Base-by-base conservation (phyloP, 1,140 invertebrate genomes). In the Planococcus citri region DNA sequence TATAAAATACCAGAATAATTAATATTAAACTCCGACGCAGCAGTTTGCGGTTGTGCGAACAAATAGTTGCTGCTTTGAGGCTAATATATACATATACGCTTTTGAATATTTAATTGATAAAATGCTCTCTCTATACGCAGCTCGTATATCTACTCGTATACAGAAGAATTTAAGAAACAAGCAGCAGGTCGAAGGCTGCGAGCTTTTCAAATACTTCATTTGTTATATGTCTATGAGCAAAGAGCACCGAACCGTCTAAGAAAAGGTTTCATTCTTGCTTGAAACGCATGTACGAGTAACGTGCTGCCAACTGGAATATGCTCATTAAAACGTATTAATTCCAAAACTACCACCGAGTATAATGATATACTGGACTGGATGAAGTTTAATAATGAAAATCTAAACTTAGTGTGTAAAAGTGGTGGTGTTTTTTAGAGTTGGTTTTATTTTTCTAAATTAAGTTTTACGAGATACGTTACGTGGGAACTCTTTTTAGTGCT, bases 71-170 rank as follows among this genome's bases (percentile, higher is more conserved):
- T n/a, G 41, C 29, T 51, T 51, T 51, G n/a, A 51, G 4, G n/a
- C 10, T 4, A 51, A 51, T n/a, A n/a, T n/a, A 20, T 20, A 51
- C 41, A 51, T 17, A 17, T 17, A 9, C 41, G 41, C 6, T 51
- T 51, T 51, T 51, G 41, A 51, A 51, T 51, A 51, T 20, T 51
- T 51, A 51, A 51, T 51, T 51, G 41, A 51, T 51, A n/a, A 51
- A 51, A 51, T 20, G 10, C n/a, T n/a, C n/a, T n/a, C n/a, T n/a
- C n/a, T n/a, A n/a, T n/a, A n/a, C n/a, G n/a, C n/a, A n/a, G n/a
- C n/a, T n/a, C n/a, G n/a, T n/a, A n/a, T n/a, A n/a, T n/a, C n/a
- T n/a, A n/a, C n/a, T n/a, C n/a, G n/a, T 51, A 51, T n/a, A 51
- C 12, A 17, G 41, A 17, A 20, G 41, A 51, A 51, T 51, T 51